Conservation (phyloP, 2,888 invertebrate genomes). For the Leptinotarsa juncta region DNA sequence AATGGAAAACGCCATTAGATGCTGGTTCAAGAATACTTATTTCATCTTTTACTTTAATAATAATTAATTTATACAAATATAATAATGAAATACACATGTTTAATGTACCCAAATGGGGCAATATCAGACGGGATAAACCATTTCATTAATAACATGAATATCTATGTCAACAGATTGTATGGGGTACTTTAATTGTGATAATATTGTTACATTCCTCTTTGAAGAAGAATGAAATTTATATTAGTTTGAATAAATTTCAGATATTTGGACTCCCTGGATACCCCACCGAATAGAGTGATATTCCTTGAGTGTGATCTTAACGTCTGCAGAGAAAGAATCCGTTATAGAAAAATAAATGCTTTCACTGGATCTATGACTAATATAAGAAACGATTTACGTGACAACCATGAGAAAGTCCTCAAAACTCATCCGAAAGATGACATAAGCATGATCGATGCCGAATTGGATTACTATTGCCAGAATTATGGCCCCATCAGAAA, state of each 20-base stretch:
- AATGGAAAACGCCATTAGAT: no score
- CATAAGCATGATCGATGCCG: constrained; percentile 58
- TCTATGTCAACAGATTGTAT: no score
- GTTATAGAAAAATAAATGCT: constrained; percentile 55
- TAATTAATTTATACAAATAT: no score
- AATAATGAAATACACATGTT: no score
- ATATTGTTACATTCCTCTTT: no score
- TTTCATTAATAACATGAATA: no score
- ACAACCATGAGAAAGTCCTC: constrained; percentile 50
- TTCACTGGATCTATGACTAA: constrained; percentile 57
- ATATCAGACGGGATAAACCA: no score
- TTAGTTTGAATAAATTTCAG: neutral
- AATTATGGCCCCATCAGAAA: constrained; percentile 62
- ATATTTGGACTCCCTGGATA: constrained; percentile 68
- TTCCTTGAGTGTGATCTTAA: constrained; percentile 63
- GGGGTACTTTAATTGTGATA: no score
- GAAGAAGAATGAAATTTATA: neutral
- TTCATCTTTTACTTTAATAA: no score
- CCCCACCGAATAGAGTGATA: constrained; percentile 70
- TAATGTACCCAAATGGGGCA: no score
- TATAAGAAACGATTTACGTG: constrained; percentile 47
- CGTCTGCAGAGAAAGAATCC: constrained; percentile 59
- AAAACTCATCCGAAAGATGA: constrained; percentile 61
- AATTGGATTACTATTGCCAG: constrained; percentile 62
- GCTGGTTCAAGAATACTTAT: no score